A percentile compares a stretch with the other conserved stretches of the same genome.
Conservation (phyloP, 2,113 vertebrate species). For the Rhabdornis inornatus region DNA sequence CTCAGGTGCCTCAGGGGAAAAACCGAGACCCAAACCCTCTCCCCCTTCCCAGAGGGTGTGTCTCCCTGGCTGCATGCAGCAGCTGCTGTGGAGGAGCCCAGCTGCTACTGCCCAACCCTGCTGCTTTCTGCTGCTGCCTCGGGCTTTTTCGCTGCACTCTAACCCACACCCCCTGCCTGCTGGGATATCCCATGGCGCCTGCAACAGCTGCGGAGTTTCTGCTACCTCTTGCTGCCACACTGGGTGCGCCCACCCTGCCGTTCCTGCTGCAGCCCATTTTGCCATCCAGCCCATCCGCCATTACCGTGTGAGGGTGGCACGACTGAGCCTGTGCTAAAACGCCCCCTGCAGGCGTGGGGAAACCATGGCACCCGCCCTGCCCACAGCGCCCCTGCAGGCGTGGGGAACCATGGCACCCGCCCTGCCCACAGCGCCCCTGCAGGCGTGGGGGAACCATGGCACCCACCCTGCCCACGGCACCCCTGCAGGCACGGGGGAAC, state of each 20-base stretch:
- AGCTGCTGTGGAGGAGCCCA: not conserved
- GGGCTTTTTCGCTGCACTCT: not conserved
- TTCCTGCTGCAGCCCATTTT: too few species aligned
- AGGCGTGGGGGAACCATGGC: too few species aligned
- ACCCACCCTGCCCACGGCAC: not conserved
- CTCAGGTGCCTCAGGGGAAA: not conserved
- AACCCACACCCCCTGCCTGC: not conserved
- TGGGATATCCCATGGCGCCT: not conserved
- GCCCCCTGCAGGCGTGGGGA: not conserved
- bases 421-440: not conserved
- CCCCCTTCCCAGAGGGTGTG: not conserved
- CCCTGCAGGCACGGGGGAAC: not conserved
- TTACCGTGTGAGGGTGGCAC: rapidly evolving
- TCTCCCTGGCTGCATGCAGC: not conserved
- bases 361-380: too few species aligned
- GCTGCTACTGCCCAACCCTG: not conserved
- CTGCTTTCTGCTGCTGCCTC: not conserved
- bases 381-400: not conserved
- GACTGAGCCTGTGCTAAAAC: not conserved
- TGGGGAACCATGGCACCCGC: too few species aligned
- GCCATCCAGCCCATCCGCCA: rapidly evolving
- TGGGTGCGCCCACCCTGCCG: rapidly evolving
- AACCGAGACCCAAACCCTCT: rapidly evolving
- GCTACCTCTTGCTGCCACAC: not conserved
- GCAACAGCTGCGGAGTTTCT: not conserved